Evolutionary conservation across 2,113 vertebrate genomes (phyloP).

Genomic region (Sapajus apella): DNA sequence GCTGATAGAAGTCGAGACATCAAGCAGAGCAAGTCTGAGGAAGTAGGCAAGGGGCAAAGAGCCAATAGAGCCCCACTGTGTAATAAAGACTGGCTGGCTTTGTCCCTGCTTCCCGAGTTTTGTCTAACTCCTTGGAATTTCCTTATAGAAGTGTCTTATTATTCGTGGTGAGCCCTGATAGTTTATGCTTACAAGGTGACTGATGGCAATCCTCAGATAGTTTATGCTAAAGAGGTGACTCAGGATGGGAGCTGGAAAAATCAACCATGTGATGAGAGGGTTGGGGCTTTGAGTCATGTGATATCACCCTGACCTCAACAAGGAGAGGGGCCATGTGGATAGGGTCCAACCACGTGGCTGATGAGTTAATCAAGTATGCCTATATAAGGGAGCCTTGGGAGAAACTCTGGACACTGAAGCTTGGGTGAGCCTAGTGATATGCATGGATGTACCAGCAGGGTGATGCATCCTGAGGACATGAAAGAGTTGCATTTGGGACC

Average conservation of each 20-base stretch:
- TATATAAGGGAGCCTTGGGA: background rate
- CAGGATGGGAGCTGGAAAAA: background rate
- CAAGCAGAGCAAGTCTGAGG: rapidly evolving
- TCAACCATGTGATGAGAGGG: background rate
- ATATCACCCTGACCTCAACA: background rate
- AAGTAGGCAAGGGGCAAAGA: background rate
- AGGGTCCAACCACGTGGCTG: background rate
- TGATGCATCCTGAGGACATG: background rate
- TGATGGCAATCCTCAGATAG: background rate
- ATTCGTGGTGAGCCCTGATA: background rate
- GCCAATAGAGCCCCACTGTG: background rate
- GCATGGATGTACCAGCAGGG: background rate
- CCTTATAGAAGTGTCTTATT: background rate
- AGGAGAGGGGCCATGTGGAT: background rate
- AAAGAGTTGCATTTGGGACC: background rate
- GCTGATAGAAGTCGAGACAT: background rate
- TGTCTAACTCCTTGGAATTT: background rate
- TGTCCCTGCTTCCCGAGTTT: background rate
- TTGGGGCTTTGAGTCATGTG: background rate
- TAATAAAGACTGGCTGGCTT: background rate
- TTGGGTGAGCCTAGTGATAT: background rate
- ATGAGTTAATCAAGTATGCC: background rate
- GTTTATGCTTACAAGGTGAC: background rate
- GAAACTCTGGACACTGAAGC: background rate
- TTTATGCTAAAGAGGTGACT: background rate